Base-by-base conservation (phyloP, 2,113 vertebrate genomes). In the Cochlearius cochlearius region DNA sequence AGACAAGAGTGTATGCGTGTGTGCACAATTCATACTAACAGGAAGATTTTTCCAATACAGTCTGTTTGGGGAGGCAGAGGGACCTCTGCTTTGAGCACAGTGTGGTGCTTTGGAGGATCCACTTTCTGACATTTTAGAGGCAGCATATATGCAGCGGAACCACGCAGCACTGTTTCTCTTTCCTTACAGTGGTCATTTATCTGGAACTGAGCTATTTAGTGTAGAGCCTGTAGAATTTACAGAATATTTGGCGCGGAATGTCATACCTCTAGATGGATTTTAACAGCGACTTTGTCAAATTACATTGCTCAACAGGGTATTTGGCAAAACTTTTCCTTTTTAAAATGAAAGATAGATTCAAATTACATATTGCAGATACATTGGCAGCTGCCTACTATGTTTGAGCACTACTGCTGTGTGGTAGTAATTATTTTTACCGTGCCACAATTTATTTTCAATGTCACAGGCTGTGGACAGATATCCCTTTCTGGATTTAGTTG, bases 351-450 rank as follows among this genome's bases (percentile, higher is more conserved):
- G 12, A 45, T 75, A 58, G 55, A 53, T 87, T 86, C 26, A 94
- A 79, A 55, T 90, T 94, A 47, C 14, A 25, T 49, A 60, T 55
- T 78, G 58, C 60, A 86, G 50, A 47, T 79, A 82, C 16, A 55
- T 69, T 69, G 96, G 62, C 87, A 88, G 60, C 56, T 77, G 63
- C 59, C 39, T 89, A 21, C 32, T 66, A 59, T 43, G 34, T 75
- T 86, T 96, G 38, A 88, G 45, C 23, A 47, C 79, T 41, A 34
- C 23, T 81, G 56, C 76, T 83, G 38, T 56, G 58, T 72, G 58
- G 71, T 95, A 78, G 86, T 93, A 64, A 92, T 82, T 92, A 90
- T 94, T 96, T 88, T 93, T 76, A 72, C 55, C 7, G 3, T 86
- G n/a, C 41, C 38, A 49, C 67, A 62, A 66, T 96, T 93, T 96